Conservation (phyloP, 2,113 vertebrate genomes). For the Phrynosoma platyrhinos region DNA sequence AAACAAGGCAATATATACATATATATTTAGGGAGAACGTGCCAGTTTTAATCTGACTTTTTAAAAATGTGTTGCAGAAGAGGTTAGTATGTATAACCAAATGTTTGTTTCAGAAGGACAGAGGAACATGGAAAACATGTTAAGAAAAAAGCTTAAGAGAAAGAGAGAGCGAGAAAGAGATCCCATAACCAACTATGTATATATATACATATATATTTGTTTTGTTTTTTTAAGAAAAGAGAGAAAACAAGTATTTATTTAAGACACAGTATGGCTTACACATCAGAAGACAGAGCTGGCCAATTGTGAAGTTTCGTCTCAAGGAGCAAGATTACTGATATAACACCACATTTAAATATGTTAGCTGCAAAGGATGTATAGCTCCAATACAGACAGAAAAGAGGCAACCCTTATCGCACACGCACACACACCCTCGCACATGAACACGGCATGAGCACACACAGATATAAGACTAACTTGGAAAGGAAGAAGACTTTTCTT, state of each 20-base stretch:
- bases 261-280: constrained; percentile 80
- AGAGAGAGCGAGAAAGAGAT: constrained; percentile 61
- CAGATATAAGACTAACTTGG: constrained; percentile 15
- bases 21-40: constrained; percentile 34
- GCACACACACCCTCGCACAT: neutral
- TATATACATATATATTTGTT: constrained; percentile 7
- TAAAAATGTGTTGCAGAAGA: constrained; percentile 58
- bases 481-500: constrained; percentile 47
- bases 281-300: constrained; percentile 78
- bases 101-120: constrained; percentile 65
- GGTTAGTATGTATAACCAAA: constrained; percentile 75
- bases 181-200: constrained; percentile 69
- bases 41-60: constrained; percentile 37
- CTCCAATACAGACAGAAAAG: constrained; percentile 73
- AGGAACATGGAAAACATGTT: constrained; percentile 65
- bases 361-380: constrained; percentile 68
- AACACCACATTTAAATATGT: constrained; percentile 77
- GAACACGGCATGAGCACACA: neutral
- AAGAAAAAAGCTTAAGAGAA: constrained; percentile 65
- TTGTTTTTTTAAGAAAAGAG: constrained; percentile 61
- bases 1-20: constrained; percentile 38
- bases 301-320: constrained; percentile 73
- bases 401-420: constrained; percentile 56
- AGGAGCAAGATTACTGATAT: constrained; percentile 75
- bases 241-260: constrained; percentile 79